phyloP scores from a whole-genome alignment of 2,888 invertebrate genomes.

The Hofmannophila pseudospretella region DNA sequence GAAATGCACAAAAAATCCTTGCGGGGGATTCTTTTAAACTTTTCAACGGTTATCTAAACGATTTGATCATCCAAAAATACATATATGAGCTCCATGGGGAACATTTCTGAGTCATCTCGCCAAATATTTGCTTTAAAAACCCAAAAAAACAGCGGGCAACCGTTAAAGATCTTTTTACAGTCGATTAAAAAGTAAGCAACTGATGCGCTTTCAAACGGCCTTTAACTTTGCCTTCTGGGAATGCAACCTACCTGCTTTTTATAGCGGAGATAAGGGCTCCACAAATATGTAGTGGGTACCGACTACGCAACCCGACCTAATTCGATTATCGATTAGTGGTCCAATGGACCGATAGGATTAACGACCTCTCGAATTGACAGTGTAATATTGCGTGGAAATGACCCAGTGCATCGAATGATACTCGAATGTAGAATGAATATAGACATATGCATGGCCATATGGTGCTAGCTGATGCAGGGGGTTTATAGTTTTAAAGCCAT shows the following conservation, averaged over 20 bases:
- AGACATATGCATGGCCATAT: constrained; percentile 46
- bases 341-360: constrained; percentile 31
- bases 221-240: constrained; percentile 53
- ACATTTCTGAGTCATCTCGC: constrained; percentile 18
- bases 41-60: constrained; percentile 6
- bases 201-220: constrained; percentile 44
- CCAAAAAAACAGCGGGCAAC: constrained; percentile 31
- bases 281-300: constrained; percentile 49
- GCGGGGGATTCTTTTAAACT: constrained; percentile 9
- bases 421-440: constrained; percentile 16
- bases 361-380: constrained; percentile 47
- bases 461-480: constrained; percentile 16
- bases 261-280: constrained; percentile 51
- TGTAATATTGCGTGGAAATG: constrained; percentile 44
- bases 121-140: constrained; percentile 45
- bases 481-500: too few species aligned
- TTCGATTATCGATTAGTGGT: constrained; percentile 46
- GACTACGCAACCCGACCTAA: constrained; percentile 43
- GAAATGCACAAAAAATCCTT: constrained; percentile 13
- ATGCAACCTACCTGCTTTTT: constrained; percentile 73
- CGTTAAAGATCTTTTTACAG: constrained; percentile 24
- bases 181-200: constrained; percentile 22
- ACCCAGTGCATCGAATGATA: constrained; percentile 47
- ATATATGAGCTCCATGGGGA: constrained; percentile 30
- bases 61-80: constrained; percentile 19